A percentile compares a stretch with the other conserved stretches of the same genome.
phyloP scores from a whole-genome alignment of 2,888 invertebrate species.

The Drosophila hamatofila region DNA sequence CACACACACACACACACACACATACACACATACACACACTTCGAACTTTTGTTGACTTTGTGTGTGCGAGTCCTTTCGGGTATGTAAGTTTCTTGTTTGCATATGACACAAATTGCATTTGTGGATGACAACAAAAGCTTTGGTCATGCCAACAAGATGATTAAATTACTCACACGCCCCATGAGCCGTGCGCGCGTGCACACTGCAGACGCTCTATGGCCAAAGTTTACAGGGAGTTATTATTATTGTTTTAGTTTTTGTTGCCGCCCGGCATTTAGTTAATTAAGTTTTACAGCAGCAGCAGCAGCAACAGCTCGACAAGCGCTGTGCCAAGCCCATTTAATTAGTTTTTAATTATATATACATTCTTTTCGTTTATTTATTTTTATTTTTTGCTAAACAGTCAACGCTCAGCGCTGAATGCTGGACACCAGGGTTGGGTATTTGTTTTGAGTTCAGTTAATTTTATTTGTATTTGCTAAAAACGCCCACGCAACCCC shows the following conservation, averaged over 20 bases:
- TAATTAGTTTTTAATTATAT: constrained; percentile 76
- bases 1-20: neutral
- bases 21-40: constrained; percentile 11
- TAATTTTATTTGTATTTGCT: constrained; percentile 76
- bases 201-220: constrained; percentile 6
- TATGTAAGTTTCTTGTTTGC: constrained; percentile 57
- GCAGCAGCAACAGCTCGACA: constrained; percentile 47
- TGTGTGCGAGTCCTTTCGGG: constrained; percentile 43
- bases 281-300: constrained; percentile 74
- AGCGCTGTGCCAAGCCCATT: constrained; percentile 41
- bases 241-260: constrained; percentile 55
- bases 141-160: constrained; percentile 67
- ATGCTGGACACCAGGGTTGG: constrained; percentile 33
- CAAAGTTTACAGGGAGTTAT: constrained; percentile 54
- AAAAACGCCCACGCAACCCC: constrained; percentile 29
- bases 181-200: constrained; percentile 28
- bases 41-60: constrained; percentile 63
- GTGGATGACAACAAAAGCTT: constrained; percentile 73
- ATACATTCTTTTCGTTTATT: constrained; percentile 7
- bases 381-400: constrained; percentile 21
- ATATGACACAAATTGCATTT: constrained; percentile 75
- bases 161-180: constrained; percentile 77
- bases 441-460: constrained; percentile 65
- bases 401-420: neutral
- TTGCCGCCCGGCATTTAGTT: constrained; percentile 64